phyloP scores from a whole-genome alignment of 2,113 vertebrate genomes.

The Ahaetulla prasina region DNA sequence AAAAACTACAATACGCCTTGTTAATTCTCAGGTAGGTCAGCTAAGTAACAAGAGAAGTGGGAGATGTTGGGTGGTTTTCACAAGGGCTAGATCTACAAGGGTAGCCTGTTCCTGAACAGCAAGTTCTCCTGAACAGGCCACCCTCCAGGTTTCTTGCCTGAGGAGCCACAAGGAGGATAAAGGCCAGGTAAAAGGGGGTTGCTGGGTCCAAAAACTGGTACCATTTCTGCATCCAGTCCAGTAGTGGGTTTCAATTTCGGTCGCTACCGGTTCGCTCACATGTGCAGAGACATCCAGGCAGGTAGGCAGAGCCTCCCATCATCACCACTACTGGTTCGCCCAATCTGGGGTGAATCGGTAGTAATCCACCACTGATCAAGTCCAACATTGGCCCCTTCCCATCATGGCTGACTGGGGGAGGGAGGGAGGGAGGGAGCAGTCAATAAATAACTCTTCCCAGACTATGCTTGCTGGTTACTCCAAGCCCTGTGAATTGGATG shows the following conservation, averaged over 20 bases:
- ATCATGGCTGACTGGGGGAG: background rate
- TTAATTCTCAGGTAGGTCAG: constrained; percentile 77
- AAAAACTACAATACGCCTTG: constrained; percentile 75
- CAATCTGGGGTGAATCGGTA: no score
- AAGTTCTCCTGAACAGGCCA: background rate
- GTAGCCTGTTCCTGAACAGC: no score
- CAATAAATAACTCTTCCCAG: background rate
- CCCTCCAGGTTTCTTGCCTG: background rate
- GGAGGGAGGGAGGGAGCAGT: background rate
- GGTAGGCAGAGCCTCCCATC: no score
- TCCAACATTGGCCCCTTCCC: background rate
- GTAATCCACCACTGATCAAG: background rate
- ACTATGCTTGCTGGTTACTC: background rate
- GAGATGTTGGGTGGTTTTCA: background rate
- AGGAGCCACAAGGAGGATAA: background rate
- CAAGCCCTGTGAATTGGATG: background rate
- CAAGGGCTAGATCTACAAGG: background rate
- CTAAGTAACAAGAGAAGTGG: background rate
- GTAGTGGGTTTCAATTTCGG: no score
- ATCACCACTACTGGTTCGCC: no score
- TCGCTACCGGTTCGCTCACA: no score
- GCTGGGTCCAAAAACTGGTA: background rate
- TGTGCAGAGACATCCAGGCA: no score
- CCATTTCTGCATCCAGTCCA: background rate
- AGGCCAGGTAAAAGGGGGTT: background rate